These are phyloP conservation scores for Baronia brevicornis DNA, from an alignment of 2,888 invertebrate species.

Conservation along the genomic window DNA sequence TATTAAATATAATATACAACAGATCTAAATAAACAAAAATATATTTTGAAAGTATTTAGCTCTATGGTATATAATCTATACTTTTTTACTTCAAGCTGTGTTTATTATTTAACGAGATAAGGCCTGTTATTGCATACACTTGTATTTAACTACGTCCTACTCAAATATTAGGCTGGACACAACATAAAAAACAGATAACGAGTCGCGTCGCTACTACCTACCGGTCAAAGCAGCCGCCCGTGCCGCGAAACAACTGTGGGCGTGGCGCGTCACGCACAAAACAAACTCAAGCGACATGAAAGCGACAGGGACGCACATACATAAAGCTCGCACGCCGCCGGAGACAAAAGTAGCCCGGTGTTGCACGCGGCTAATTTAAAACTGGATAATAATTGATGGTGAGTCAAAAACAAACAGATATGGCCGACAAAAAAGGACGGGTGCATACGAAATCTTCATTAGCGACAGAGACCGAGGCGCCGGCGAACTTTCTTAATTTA, in stretches of 20 bases:
- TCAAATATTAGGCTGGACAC: constrained; percentile 68
- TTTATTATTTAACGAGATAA: constrained; percentile 9
- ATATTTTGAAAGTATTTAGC: too few species aligned
- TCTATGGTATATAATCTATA: too few species aligned
- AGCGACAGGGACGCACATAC: constrained; percentile 41
- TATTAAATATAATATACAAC: too few species aligned
- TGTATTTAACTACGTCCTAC: constrained; percentile 57
- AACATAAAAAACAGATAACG: constrained; percentile 65
- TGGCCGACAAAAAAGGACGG: constrained; percentile 71
- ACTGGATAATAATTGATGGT: constrained; percentile 71
- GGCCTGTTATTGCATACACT: constrained; percentile 51
- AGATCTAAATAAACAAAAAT: too few species aligned
- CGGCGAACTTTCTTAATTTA: constrained; percentile 46
- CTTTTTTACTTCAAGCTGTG: too few species aligned
- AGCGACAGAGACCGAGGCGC: constrained; percentile 55
- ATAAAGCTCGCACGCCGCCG: constrained; percentile 20
- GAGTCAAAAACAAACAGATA: constrained; percentile 72
- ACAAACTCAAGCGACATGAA: constrained; percentile 60
- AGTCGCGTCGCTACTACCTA: constrained; percentile 47
- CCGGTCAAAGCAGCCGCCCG: constrained; percentile 65
- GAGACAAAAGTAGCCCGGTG: constrained; percentile 50
- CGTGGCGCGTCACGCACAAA: constrained; percentile 72
- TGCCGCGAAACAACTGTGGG: constrained; percentile 39
- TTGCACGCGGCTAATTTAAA: constrained; percentile 64
- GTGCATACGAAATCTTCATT: constrained; percentile 63